Base-by-base conservation (phyloP, 2,888 invertebrate species). In the Imbricaverruca yamaguchii region DNA sequence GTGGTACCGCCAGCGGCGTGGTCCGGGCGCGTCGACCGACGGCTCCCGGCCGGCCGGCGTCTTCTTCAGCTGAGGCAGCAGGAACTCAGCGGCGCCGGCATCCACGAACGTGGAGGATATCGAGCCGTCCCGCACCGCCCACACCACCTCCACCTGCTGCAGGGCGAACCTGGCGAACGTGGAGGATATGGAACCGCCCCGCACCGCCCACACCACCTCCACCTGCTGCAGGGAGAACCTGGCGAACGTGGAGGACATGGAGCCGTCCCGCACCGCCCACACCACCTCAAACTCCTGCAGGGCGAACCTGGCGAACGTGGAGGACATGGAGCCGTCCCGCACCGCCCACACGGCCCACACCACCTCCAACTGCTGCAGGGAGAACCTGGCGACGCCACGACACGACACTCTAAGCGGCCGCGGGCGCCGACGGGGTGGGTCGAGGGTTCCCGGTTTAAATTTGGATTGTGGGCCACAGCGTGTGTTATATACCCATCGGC, bases 91-190 rank as follows among this genome's bases (percentile, higher is more conserved):
- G 21, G 98, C 98, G 23, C 96, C 98, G 13, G 96, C 93, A 89
- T 99, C 98, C 80, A 99, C 91, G 88, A 98, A 99, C 21, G 96
- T 94, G 21, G 96, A 93, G 21, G 95, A 93, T 85, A 99, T 96
- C 84, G 95, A 94, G 84, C 92, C 91, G 88, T 99, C 96, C 88
- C 95, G 95, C 80, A 99, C 92, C 0, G 94, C 92, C 99, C 99
- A 99, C 82, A 96, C 89, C 80, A 98, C 92, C 86, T 96, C 92
- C 69, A 69, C 69, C 15, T 69, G 39, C 69, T 39, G 11, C 69
- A 69, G 69, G 2, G 39, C 39, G 39, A 69, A 69, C 11, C 69
- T 69, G 69, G 65, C 7, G 39, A 4, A 39, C 23, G 15, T 6
- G 15, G 39, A 21, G 25, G 13, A 21, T 3, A 12, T 96, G 84